Conservation (phyloP, 2,888 invertebrate species). For the Abrostola triplasia region DNA sequence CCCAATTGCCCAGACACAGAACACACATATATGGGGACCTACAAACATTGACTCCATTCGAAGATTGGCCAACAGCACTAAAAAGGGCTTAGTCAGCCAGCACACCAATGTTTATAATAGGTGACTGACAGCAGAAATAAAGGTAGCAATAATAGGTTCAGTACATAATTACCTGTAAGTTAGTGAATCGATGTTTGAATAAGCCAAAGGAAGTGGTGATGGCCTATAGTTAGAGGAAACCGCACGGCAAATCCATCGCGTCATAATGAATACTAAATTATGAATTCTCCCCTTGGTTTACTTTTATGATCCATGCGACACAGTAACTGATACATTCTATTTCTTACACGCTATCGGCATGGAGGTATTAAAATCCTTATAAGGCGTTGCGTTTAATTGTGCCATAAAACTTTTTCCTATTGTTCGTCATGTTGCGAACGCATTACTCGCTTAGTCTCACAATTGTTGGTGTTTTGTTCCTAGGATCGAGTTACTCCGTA, state of each 20-base stretch:
- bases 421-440: constrained; percentile 25
- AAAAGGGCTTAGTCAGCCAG: not conserved
- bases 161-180: too few relatives aligned
- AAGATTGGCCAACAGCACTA: not conserved
- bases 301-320: not conserved
- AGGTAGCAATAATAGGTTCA: too few relatives aligned
- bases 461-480: constrained; percentile 46
- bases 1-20: not conserved
- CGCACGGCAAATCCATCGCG: not conserved
- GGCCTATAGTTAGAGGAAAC: constrained; percentile 1
- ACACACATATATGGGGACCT: not conserved
- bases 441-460: constrained; percentile 32
- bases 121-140: not conserved
- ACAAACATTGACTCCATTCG: constrained; percentile 1
- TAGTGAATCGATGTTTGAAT: too few relatives aligned
- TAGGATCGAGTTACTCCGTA: constrained; percentile 55
- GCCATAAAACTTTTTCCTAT: constrained; percentile 24
- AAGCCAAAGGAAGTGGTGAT: not conserved
- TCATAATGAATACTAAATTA: constrained; percentile 4
- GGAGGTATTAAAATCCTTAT: constrained; percentile 2
- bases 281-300: not conserved
- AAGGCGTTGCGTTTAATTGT: constrained; percentile 19
- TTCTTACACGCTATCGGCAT: not conserved
- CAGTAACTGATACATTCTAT: constrained; percentile 9
- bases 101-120: not conserved